Percentiles rank a stretch among this genome's conserved stretches.
Evolutionary conservation across 2,113 vertebrate species (phyloP).

Genomic region (Jacana jacana): DNA sequence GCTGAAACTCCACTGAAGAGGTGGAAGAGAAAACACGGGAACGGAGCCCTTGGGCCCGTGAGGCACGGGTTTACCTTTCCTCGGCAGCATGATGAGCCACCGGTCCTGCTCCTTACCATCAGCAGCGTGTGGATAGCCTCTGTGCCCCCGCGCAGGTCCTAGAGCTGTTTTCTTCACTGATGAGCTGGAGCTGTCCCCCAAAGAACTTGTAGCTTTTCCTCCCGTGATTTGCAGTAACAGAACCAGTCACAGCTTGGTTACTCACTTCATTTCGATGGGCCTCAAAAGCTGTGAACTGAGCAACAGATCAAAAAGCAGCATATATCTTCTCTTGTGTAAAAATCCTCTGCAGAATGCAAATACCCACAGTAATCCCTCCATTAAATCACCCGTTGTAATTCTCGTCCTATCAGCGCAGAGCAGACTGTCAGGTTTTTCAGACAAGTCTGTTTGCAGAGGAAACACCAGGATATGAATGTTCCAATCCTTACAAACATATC

Average conservation of each 20-base stretch:
- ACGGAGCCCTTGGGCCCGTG: fast-evolving
- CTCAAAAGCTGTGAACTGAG: neutral
- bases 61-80: neutral
- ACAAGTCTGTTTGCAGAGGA: neutral
- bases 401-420: neutral
- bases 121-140: neutral
- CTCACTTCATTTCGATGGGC: neutral
- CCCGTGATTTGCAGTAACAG: too few relatives aligned
- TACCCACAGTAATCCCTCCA: neutral
- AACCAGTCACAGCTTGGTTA: neutral
- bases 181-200: neutral
- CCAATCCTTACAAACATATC: too few relatives aligned
- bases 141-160: fast-evolving
- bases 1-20: fast-evolving
- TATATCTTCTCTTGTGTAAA: neutral
- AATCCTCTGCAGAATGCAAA: neutral
- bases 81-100: fast-evolving
- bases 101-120: neutral
- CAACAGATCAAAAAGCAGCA: neutral
- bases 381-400: neutral
- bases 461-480: neutral
- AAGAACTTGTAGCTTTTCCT: neutral
- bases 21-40: fast-evolving
- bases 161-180: neutral
- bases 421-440: neutral